Base-by-base conservation (phyloP, 2,113 vertebrate species). In the Lynx canadensis region DNA sequence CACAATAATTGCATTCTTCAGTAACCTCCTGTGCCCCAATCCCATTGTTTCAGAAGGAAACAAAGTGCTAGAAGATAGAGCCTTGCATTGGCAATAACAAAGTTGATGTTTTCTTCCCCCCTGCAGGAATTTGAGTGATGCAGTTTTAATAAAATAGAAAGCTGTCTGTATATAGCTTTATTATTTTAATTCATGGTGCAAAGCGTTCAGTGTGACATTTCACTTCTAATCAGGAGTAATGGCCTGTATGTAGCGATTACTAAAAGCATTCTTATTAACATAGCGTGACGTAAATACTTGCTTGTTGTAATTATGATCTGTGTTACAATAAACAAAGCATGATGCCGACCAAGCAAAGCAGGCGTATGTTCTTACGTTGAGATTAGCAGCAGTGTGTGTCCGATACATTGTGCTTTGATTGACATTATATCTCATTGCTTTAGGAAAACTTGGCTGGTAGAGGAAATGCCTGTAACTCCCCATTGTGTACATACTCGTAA, bases 291-390 rank as follows among this genome's bases (percentile, higher is more conserved):
- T 80, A 69, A 88, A 82, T 80, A 66, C 68, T 84, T 38, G 73
- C 5, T 80, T 29, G 6, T 83, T 31, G 41, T 41, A 89, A 29
- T 87, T 65, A 31, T 79, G 23, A 73, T 45, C 23, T 10, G 33
- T 31, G 16, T 65, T 36, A 55, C 55, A 83, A 94, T 82, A 85
- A 96, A 94, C 21, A 83, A 90, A 95, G 50, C 48, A 73, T 90
- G 50, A 71, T 90, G 23, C 45, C 38, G 69, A 48, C 3, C 38
- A 57, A 48, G 48, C 45, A 68, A 94, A 92, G 38, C 25, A 90
- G 63, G 45, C 38, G 19, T 82, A 11, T 73, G 31, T 18, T 86
- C n/a, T 48, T 15, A 38, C 10, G 14, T 23, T 68, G 18, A 23
- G 21, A 31, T 31, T 19, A 52, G 68, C 4, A 79, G 50, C 27